phyloP scores from a whole-genome alignment of 1,140 invertebrate species.

The Rhynchophorus ferrugineus region DNA sequence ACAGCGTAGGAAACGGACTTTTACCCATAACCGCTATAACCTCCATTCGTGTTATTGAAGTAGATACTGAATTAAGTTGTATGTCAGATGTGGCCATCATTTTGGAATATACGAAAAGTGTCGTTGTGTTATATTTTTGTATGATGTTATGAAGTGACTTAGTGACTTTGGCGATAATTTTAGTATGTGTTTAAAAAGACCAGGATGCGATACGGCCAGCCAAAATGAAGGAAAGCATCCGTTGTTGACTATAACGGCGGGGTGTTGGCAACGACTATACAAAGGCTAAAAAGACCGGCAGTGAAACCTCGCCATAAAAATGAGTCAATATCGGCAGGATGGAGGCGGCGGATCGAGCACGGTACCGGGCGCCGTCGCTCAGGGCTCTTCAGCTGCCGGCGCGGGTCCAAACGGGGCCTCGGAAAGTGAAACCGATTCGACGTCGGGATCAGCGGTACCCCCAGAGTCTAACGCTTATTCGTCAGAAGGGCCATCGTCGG shows the following conservation, averaged over 20 bases:
- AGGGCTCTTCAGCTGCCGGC: slow-evolving; percentile 24
- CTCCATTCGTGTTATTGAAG: slow-evolving; percentile 60
- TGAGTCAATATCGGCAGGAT: slow-evolving; percentile 42
- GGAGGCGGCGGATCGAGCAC: slow-evolving; percentile 29
- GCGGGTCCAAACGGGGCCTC: slow-evolving; percentile 21
- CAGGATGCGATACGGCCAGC: slow-evolving; percentile 34
- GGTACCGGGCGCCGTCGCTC: slow-evolving; percentile 23
- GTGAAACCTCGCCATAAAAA: slow-evolving; percentile 37
- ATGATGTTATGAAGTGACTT: slow-evolving; percentile 39
- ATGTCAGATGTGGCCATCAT: slow-evolving; percentile 56
- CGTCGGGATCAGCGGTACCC: slow-evolving; percentile 11
- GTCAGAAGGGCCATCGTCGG: slow-evolving; percentile 17
- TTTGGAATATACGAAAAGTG: slow-evolving; percentile 46
- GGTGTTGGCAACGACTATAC: slow-evolving; percentile 46
- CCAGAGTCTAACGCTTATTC: slow-evolving; percentile 23
- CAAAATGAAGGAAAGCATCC: slow-evolving; percentile 42
- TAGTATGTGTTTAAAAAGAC: slow-evolving; percentile 44
- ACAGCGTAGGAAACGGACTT: slow-evolving; percentile 48
- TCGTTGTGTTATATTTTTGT: slow-evolving; percentile 39
- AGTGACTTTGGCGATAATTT: slow-evolving; percentile 41
- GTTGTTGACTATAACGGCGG: slow-evolving; percentile 42
- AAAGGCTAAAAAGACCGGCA: slow-evolving; percentile 38
- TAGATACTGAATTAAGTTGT: slow-evolving; percentile 57
- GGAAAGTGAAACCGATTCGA: slow-evolving; percentile 19
- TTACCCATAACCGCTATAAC: slow-evolving; percentile 62